These are phyloP conservation scores for Lordiphosa collinella DNA, from an alignment of 1,140 invertebrate species.

Conservation along the genomic window DNA sequence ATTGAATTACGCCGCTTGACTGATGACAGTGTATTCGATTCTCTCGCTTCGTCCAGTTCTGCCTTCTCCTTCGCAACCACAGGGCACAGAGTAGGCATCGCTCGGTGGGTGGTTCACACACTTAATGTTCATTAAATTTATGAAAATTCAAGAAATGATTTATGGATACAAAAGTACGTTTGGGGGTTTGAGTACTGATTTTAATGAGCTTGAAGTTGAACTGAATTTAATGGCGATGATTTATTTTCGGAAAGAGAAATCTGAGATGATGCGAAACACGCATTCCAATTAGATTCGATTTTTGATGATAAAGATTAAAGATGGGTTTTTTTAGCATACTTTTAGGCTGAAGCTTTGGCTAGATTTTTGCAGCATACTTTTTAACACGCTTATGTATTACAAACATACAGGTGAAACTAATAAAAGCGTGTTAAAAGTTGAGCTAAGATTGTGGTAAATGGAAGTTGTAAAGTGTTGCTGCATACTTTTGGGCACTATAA, in stretches of 20 bases:
- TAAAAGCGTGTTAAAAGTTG: too few species aligned
- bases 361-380: too few species aligned
- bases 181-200: slow-evolving; percentile 24
- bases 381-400: too few species aligned
- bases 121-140: slow-evolving; percentile 69
- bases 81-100: too few species aligned
- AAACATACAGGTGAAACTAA: too few species aligned
- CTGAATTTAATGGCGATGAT: slow-evolving; percentile 43
- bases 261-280: slow-evolving; percentile 20
- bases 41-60: slow-evolving; percentile 25
- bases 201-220: slow-evolving; percentile 57
- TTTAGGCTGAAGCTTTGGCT: too few species aligned
- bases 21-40: slow-evolving; percentile 58
- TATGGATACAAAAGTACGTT: slow-evolving; percentile 40
- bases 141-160: slow-evolving; percentile 55
- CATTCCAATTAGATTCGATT: not conserved
- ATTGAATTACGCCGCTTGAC: slow-evolving; percentile 67
- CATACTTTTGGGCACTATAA: too few species aligned
- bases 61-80: not conserved
- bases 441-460: too few species aligned
- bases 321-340: too few species aligned
- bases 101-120: slow-evolving; percentile 31
- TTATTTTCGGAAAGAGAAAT: not conserved
- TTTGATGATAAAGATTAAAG: slow-evolving; percentile 17
- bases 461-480: too few species aligned